Evolutionary conservation across 2,888 invertebrate species (phyloP).

Genomic region (Pterobdella sp.): DNA sequence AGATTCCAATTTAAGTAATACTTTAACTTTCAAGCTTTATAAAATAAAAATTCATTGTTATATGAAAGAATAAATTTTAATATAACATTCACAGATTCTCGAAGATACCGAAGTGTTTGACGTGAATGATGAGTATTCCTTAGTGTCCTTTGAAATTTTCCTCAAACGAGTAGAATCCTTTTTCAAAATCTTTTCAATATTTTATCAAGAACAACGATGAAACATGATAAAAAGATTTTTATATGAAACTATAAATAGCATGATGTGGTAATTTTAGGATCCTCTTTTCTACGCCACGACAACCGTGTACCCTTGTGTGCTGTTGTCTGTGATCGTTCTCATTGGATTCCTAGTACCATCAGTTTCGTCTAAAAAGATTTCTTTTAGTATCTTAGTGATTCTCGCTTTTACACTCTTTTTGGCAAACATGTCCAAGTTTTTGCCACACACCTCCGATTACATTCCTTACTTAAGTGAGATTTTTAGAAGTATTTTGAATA

Average conservation of each 20-base stretch:
- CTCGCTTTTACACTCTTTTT: conserved; percentile 26
- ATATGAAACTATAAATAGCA: too few relatives aligned
- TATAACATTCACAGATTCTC: not conserved
- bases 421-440: not conserved
- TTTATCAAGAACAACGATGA: too few relatives aligned
- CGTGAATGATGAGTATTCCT: not conserved
- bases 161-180: not conserved
- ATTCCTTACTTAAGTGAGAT: conserved; percentile 16
- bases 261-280: too few relatives aligned
- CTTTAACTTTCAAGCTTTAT: too few relatives aligned
- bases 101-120: not conserved
- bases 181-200: too few relatives aligned
- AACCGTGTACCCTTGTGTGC: conserved; percentile 15
- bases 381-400: conserved; percentile 9
- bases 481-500: not conserved
- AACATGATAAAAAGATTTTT: too few relatives aligned
- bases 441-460: conserved; percentile 15
- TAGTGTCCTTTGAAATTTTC: not conserved
- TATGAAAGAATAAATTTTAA: too few relatives aligned
- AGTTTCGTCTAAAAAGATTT: conserved; percentile 9
- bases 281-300: conserved; percentile 12
- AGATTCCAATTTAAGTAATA: too few relatives aligned
- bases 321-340: conserved; percentile 13
- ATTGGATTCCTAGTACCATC: conserved; percentile 11
- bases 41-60: too few relatives aligned